Conservation (phyloP, 1,140 invertebrate genomes). For the roundworm (Caenorhabditis elegans) region DNA sequence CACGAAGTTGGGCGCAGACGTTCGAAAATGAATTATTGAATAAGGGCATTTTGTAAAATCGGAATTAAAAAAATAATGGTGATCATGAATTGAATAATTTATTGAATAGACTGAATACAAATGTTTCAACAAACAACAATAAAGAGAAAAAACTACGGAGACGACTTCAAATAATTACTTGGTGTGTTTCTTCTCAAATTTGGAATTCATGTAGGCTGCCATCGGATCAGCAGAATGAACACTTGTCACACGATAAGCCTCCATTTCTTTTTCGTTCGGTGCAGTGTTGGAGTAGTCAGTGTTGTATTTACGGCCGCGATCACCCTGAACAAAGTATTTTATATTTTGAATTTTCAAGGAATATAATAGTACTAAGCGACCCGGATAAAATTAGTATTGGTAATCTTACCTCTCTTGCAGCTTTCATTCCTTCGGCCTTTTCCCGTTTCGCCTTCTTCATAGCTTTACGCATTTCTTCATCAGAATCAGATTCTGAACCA, state of each 20-base stretch:
- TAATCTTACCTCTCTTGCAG: constrained; percentile 32
- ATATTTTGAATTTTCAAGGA: background rate
- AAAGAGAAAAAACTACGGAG: no score
- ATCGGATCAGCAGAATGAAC: constrained; percentile 52
- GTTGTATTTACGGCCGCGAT: constrained; percentile 45
- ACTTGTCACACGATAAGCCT: constrained; percentile 46
- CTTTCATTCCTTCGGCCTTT: constrained; percentile 13
- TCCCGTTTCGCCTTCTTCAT: constrained; percentile 41
- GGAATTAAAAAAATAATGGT: no score
- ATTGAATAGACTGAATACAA: no score
- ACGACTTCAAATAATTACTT: background rate
- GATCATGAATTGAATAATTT: no score
- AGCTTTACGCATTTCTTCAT: constrained; percentile 29
- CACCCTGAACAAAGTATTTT: constrained; percentile 44
- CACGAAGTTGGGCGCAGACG: no score
- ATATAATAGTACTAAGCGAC: no score
- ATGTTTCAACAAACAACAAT: no score
- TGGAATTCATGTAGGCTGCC: constrained; percentile 42
- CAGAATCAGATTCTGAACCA: constrained; percentile 17
- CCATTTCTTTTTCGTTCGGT: background rate
- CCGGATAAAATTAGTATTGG: no score
- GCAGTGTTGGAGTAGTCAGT: constrained; percentile 17
- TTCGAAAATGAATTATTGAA: no score
- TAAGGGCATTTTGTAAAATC: no score
- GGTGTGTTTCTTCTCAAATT: constrained; percentile 12